Evolutionary conservation across 1,140 invertebrate species (phyloP), one percentile per base, ranked within the genome.

Genomic region (Nomia melanderi): DNA sequence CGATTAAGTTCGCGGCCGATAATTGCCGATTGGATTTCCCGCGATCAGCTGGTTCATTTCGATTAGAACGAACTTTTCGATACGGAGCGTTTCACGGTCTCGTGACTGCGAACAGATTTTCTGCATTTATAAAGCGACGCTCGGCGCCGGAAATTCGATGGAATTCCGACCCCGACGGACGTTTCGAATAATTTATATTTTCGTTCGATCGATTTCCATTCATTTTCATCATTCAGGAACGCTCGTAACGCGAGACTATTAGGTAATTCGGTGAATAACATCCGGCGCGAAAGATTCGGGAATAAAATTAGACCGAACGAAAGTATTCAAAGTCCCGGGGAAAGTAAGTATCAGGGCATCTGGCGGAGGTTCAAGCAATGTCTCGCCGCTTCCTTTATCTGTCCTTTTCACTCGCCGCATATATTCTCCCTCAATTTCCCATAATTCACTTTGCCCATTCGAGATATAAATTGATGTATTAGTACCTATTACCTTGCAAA

Each of bases 401-500:
- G 33, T 44, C 39, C 31, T 23, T 27, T 41, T 56, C 29, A 12
- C 25, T 23, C 31, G 2, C 6, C 50, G 33, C 27, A 29, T 54
- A 74, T 56, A 66, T 66, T 54, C 62, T 31, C 20, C 62, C 62
- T 25, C 47, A 20, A 39, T 65, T 56, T 25, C 62, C 25, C 62
- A 66, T 56, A 74, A 74, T 66, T 74, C 62, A 74, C n/a, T 74
- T n/a, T 53, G 27, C 20, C 9, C 14, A 17, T 54, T 66, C 50
- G 36, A 54, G 71, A 66, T 74, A 74, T 56, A 74, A 74, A 74
- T 66, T 74, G 71, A 74, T 74, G 66, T 56, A 74, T 74, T 41
- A 74, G 50, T 25, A 17, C 17, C 50, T n/a, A 56, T 74, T 74
- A 56, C 25, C 50, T 17, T 25, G 62, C 47, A 20, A 54, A 65